phyloP scores from a whole-genome alignment of 2,888 invertebrate species.

The Halictus quadricinctus region DNA sequence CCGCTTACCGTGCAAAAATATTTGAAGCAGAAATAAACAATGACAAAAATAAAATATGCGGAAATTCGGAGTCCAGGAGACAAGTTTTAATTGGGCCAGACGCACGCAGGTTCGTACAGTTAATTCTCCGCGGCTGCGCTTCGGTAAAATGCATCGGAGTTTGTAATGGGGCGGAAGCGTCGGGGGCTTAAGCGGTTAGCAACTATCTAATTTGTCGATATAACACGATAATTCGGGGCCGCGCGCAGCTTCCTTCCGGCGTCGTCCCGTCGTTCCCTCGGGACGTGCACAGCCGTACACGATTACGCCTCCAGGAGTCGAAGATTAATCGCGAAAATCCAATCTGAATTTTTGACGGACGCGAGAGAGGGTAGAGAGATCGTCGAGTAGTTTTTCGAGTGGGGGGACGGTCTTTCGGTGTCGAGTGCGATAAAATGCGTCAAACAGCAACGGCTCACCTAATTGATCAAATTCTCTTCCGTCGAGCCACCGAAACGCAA shows the following conservation, averaged over 20 bases:
- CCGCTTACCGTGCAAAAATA: too few species aligned
- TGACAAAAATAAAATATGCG: neutral
- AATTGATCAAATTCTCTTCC: slow-evolving; percentile 45
- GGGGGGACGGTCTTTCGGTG: neutral
- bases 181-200: slow-evolving; percentile 31
- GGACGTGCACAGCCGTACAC: neutral
- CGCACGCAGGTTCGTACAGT: neutral
- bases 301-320: neutral
- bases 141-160: slow-evolving; percentile 32
- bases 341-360: neutral
- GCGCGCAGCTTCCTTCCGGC: slow-evolving; percentile 12
- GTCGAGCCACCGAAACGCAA: slow-evolving; percentile 45
- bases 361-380: neutral
- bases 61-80: neutral
- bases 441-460: neutral
- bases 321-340: neutral
- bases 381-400: neutral
- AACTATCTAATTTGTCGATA: slow-evolving; percentile 50
- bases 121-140: neutral
- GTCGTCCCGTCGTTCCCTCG: neutral
- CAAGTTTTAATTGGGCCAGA: slow-evolving; percentile 9
- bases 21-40: too few species aligned
- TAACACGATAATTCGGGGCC: slow-evolving; percentile 43
- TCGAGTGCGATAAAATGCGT: neutral
- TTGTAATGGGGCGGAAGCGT: slow-evolving; percentile 33